Evolutionary conservation across 1,140 invertebrate species (phyloP).

Genomic region (Tyrophagus putrescentiae): DNA sequence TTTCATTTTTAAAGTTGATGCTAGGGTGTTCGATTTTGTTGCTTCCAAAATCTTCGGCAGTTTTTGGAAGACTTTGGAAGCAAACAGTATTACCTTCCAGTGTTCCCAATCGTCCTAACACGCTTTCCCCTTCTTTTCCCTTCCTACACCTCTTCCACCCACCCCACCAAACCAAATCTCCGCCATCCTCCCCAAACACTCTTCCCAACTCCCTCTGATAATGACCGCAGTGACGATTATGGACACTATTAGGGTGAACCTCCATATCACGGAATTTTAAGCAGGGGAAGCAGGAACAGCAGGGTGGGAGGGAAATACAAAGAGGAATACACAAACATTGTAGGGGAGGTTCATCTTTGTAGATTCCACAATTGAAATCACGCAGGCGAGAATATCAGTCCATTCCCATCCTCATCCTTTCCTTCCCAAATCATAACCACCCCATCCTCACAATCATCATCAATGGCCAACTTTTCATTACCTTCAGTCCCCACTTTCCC

Average conservation of each 20-base stretch:
- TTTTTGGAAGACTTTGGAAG: neutral
- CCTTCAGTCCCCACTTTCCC: too few species aligned
- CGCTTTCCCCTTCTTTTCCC: neutral
- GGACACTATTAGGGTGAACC: constrained; percentile 6
- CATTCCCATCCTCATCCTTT: neutral
- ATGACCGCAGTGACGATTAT: constrained; percentile 10
- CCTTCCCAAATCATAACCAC: neutral
- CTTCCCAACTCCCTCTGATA: neutral
- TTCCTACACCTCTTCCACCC: neutral
- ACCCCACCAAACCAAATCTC: too few species aligned
- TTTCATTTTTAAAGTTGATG: neutral
- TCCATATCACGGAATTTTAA: too few species aligned
- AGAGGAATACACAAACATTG: too few species aligned
- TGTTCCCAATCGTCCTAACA: neutral
- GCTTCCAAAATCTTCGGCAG: neutral
- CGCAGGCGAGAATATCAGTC: neutral
- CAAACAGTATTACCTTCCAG: neutral
- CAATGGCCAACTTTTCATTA: constrained; percentile 1
- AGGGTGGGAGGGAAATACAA: neutral
- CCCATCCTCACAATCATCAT: neutral
- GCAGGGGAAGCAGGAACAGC: neutral
- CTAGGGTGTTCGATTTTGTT: too few species aligned
- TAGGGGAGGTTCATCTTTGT: too few species aligned
- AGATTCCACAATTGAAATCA: constrained; percentile 8
- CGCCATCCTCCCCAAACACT: neutral